Evolutionary conservation across 2,888 invertebrate genomes (phyloP).

Genomic region (Drosophila atroscutellata): DNA sequence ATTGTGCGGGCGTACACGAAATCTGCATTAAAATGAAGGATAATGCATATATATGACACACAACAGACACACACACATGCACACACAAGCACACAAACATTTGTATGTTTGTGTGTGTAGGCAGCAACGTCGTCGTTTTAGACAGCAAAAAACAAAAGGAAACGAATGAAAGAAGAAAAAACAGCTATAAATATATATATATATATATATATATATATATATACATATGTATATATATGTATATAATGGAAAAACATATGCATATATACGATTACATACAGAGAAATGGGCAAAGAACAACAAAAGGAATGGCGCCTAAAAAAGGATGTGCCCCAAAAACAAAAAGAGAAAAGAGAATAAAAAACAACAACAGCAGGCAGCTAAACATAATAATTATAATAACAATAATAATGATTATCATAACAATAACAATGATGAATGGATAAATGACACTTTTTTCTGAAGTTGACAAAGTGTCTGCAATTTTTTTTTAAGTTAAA

Average conservation of each 20-base stretch:
- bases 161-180: slow-evolving; percentile 13
- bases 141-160: slow-evolving; percentile 46
- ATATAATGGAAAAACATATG: slow-evolving; percentile 31
- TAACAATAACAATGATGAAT: slow-evolving; percentile 4
- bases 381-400: slow-evolving; percentile 32
- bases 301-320: neutral
- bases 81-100: slow-evolving; percentile 4
- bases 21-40: slow-evolving; percentile 9
- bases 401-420: slow-evolving; percentile 9
- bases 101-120: slow-evolving; percentile 12
- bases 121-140: slow-evolving; percentile 66
- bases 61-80: slow-evolving; percentile 4
- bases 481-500: slow-evolving; percentile 77
- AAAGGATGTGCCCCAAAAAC: slow-evolving; percentile 9
- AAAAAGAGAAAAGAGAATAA: neutral
- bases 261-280: slow-evolving; percentile 48
- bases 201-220: slow-evolving; percentile 42
- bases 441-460: slow-evolving; percentile 43
- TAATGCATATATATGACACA: slow-evolving; percentile 1
- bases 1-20: neutral
- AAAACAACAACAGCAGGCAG: slow-evolving; percentile 11
- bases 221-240: slow-evolving; percentile 45
- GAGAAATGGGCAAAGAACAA: slow-evolving; percentile 23
- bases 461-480: slow-evolving; percentile 48
- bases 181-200: slow-evolving; percentile 44